Percentiles rank a stretch among this genome's conserved stretches.
Evolutionary conservation across 1,140 invertebrate genomes (phyloP).

Genomic region (Orchestia grillus): DNA sequence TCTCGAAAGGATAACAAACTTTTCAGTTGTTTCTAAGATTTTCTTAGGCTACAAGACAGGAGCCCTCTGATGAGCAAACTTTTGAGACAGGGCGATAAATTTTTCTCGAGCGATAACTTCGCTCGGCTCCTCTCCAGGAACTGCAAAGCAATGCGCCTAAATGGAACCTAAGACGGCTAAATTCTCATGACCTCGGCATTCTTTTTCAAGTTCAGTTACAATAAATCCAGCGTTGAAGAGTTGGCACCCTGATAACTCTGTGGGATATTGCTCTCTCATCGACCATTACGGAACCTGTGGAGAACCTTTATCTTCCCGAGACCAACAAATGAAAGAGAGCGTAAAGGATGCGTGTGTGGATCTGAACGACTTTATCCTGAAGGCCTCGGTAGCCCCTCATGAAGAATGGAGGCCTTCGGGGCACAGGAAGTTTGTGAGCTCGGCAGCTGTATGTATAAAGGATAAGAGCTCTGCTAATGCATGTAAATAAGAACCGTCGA

Average conservation of each 20-base stretch:
- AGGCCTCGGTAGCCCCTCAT: neutral
- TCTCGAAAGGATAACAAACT: neutral
- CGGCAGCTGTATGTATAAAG: neutral
- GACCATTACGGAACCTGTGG: neutral
- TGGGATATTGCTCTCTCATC: neutral
- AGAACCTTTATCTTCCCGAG: neutral
- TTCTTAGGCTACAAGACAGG: neutral
- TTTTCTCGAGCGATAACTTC: neutral
- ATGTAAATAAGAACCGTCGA: neutral
- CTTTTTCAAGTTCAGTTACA: slow-evolving; percentile 9
- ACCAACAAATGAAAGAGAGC: neutral
- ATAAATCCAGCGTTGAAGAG: neutral
- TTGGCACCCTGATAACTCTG: neutral
- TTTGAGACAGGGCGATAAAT: neutral
- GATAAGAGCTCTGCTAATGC: neutral
- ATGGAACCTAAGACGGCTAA: neutral
- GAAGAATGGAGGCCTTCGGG: neutral
- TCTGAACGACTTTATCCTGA: neutral
- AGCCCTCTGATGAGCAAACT: neutral
- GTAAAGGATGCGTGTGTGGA: neutral
- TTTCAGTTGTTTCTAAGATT: neutral
- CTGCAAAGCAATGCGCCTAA: neutral
- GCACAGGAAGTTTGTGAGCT: neutral
- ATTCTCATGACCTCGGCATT: neutral
- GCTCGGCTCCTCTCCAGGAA: neutral